Evolutionary conservation across 1,140 invertebrate species (phyloP).

Genomic region (Drosophila pectinifera): DNA sequence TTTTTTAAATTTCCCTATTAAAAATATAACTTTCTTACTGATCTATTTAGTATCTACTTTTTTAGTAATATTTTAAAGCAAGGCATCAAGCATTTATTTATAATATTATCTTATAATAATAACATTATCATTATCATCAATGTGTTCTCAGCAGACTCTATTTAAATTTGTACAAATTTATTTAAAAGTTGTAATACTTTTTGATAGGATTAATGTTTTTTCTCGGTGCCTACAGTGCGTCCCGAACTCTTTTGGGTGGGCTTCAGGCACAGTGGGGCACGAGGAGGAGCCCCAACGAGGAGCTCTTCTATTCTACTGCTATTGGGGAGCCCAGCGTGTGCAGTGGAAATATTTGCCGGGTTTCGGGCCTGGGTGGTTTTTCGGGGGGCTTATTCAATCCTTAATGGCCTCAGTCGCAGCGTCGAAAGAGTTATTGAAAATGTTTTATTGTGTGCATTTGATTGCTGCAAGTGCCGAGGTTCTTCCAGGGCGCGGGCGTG

Average conservation of each 20-base stretch:
- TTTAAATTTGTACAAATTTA: too few relatives aligned
- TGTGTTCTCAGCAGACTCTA: too few relatives aligned
- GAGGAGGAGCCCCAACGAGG: slow-evolving; percentile 37
- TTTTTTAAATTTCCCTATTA: too few relatives aligned
- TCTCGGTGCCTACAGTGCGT: slow-evolving; percentile 12
- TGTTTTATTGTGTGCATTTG: slow-evolving; percentile 83
- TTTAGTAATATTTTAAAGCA: too few relatives aligned
- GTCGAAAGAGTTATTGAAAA: slow-evolving; percentile 83
- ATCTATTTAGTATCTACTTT: too few relatives aligned
- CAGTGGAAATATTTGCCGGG: slow-evolving; percentile 46
- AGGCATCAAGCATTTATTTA: too few relatives aligned
- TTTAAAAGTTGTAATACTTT: too few relatives aligned
- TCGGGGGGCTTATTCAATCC: slow-evolving; percentile 34
- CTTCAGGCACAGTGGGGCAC: slow-evolving; percentile 78
- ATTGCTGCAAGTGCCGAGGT: slow-evolving; percentile 80
- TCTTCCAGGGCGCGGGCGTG: slow-evolving; percentile 25
- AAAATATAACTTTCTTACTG: too few relatives aligned
- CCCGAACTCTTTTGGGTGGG: slow-evolving; percentile 62
- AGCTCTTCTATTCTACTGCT: slow-evolving; percentile 28
- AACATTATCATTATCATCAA: too few relatives aligned
- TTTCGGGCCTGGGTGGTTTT: slow-evolving; percentile 27
- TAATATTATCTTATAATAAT: too few relatives aligned
- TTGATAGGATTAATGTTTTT: too few relatives aligned
- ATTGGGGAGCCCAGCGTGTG: slow-evolving; percentile 47
- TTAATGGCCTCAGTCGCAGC: slow-evolving; percentile 71